phyloP scores from a whole-genome alignment of 2,113 vertebrate species.

The Pelmatolapia mariae region DNA sequence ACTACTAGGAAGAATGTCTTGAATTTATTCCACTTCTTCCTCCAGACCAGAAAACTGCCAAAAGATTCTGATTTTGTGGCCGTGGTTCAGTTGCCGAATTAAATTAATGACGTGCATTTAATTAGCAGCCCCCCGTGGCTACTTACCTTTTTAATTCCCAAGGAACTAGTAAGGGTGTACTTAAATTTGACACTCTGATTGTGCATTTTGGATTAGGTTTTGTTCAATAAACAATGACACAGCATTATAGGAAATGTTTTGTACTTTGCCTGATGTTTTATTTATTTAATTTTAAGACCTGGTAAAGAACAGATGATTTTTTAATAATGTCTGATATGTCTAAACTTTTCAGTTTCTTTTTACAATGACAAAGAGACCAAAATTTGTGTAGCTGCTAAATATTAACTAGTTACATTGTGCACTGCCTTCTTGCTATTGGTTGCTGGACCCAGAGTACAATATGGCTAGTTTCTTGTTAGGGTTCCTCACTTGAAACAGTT shows the following conservation, averaged over 20 bases:
- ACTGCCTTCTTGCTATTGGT: not conserved
- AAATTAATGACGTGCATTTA: not conserved
- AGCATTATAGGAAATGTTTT: not conserved
- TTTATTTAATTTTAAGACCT: not conserved
- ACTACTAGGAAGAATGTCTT: not conserved
- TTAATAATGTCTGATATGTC: not conserved
- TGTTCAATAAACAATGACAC: not conserved
- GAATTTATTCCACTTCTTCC: not conserved
- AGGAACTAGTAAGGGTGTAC: not conserved
- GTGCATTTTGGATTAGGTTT: not conserved
- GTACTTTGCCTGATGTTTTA: not conserved
- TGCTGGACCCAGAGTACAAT: not conserved
- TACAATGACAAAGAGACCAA: not conserved
- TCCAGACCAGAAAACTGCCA: not conserved
- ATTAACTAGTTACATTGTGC: not conserved
- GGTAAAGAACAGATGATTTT: not conserved
- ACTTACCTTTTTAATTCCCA: not conserved
- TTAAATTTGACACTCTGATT: not conserved
- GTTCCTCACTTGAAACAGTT: not conserved
- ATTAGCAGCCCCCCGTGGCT: not conserved
- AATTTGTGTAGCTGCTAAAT: not conserved
- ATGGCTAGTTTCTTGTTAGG: not conserved
- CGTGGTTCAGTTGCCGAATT: not conserved
- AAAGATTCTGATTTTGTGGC: not conserved
- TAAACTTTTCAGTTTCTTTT: not conserved